Evolutionary conservation across 2,888 invertebrate species (phyloP).

Genomic region (Labia minor): DNA sequence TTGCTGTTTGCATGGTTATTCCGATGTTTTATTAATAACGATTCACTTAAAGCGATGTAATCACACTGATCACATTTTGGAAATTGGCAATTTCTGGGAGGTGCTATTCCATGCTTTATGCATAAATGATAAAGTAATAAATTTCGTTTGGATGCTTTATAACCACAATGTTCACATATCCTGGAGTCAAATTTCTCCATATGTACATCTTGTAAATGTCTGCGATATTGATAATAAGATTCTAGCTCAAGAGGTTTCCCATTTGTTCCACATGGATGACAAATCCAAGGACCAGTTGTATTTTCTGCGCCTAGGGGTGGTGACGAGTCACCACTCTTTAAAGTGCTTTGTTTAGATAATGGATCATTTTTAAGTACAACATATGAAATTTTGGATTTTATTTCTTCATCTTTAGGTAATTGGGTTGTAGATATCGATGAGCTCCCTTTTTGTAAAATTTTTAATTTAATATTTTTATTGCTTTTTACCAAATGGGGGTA

Average conservation of each 20-base stretch:
- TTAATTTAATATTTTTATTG: conserved; percentile 75
- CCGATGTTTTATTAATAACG: conserved; percentile 59
- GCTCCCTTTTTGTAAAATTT: conserved; percentile 50
- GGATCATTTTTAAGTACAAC: conserved; percentile 40
- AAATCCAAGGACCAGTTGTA: conserved; percentile 63
- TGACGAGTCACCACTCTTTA: conserved; percentile 26
- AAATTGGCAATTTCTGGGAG: conserved; percentile 58
- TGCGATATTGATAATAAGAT: conserved; percentile 65
- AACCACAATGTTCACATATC: conserved; percentile 77
- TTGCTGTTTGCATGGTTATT: conserved; percentile 41
- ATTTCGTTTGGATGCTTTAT: conserved; percentile 60
- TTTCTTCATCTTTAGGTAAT: conserved; percentile 23
- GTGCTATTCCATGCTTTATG: conserved; percentile 63
- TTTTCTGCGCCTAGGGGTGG: conserved; percentile 30
- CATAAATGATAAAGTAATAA: conserved; percentile 67
- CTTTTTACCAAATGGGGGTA: conserved; percentile 79
- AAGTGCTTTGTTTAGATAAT: conserved; percentile 28
- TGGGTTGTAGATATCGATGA: background rate
- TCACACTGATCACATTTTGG: conserved; percentile 68
- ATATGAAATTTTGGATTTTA: conserved; percentile 39
- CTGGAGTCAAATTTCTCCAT: conserved; percentile 63
- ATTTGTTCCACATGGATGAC: conserved; percentile 60
- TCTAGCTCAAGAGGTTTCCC: conserved; percentile 59
- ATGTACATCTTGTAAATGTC: conserved; percentile 60
- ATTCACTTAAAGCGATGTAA: conserved; percentile 63